phyloP scores from a whole-genome alignment of 2,888 invertebrate genomes.

The Drosophila incognita region DNA sequence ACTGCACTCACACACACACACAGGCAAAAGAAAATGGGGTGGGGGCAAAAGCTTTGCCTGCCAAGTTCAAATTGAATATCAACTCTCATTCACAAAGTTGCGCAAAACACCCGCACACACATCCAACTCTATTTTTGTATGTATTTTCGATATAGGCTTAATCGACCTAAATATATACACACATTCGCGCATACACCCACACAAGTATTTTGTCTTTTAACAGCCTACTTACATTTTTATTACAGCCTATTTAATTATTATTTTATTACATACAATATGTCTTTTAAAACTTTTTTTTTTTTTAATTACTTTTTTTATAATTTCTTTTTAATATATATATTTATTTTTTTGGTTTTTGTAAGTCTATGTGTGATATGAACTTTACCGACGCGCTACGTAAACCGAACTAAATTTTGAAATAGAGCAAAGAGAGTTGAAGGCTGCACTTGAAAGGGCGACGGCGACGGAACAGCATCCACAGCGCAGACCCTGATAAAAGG shows the following conservation, averaged over 20 bases:
- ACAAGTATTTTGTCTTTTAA: not conserved
- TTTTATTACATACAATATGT: not conserved
- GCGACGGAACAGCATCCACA: conserved; percentile 29
- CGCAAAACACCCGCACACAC: not conserved
- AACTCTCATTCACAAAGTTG: conserved; percentile 3
- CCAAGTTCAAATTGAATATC: not conserved
- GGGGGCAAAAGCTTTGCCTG: not conserved
- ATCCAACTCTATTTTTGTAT: not conserved
- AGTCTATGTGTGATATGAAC: conserved; percentile 18
- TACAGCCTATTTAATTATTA: conserved; percentile 1
- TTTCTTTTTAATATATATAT: not conserved
- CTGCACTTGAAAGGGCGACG: conserved; percentile 7
- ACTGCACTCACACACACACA: not conserved
- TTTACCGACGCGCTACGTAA: conserved; percentile 26
- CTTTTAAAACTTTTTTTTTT: not conserved
- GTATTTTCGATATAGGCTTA: conserved; percentile 1
- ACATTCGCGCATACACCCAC: not conserved
- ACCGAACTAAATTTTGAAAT: conserved; percentile 38
- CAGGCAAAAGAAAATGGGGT: not conserved
- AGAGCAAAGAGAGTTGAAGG: not conserved
- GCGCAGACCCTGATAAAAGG: conserved; percentile 22
- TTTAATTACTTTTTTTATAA: conserved; percentile 3
- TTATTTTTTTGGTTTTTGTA: not conserved
- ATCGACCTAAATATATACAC: not conserved
- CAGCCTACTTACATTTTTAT: conserved; percentile 17